Evolutionary conservation across 2,113 vertebrate genomes (phyloP).

Genomic region (Dunckerocampus dactyliophorus): DNA sequence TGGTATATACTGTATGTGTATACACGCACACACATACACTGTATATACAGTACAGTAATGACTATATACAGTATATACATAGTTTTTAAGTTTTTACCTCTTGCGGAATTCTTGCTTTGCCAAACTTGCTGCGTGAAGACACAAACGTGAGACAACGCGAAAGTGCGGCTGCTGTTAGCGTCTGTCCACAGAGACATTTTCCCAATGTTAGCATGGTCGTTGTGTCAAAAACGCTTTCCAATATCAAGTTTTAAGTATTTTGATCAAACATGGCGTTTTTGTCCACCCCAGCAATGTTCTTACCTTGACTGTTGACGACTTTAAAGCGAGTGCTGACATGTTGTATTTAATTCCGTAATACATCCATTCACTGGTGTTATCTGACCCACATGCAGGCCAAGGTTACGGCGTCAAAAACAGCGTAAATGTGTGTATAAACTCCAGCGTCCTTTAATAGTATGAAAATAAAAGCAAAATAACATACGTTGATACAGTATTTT

Average conservation of each 20-base stretch:
- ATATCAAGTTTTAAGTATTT: not conserved
- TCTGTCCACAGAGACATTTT: slow-evolving; percentile 44
- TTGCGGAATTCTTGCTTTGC: slow-evolving; percentile 60
- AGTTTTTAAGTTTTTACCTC: slow-evolving; percentile 59
- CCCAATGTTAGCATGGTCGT: not conserved
- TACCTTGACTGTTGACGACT: not conserved
- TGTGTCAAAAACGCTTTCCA: no score
- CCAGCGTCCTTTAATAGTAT: not conserved
- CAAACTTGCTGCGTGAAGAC: slow-evolving; percentile 60
- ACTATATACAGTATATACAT: no score
- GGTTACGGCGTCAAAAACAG: slow-evolving; percentile 36
- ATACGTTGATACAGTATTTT: no score
- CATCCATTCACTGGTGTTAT: not conserved
- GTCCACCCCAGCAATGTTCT: not conserved
- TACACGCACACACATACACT: no score
- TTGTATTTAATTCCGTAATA: not conserved
- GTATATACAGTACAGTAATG: no score
- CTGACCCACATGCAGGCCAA: slow-evolving; percentile 34
- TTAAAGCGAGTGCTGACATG: not conserved
- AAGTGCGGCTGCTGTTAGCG: slow-evolving; percentile 31
- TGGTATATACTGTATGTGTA: no score
- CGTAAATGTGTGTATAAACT: not conserved
- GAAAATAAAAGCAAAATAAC: not conserved
- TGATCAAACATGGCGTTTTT: not conserved
- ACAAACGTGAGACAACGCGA: slow-evolving; percentile 38